phyloP scores from a whole-genome alignment of 2,888 invertebrate genomes.

The Drepanosiphum platanoidis region DNA sequence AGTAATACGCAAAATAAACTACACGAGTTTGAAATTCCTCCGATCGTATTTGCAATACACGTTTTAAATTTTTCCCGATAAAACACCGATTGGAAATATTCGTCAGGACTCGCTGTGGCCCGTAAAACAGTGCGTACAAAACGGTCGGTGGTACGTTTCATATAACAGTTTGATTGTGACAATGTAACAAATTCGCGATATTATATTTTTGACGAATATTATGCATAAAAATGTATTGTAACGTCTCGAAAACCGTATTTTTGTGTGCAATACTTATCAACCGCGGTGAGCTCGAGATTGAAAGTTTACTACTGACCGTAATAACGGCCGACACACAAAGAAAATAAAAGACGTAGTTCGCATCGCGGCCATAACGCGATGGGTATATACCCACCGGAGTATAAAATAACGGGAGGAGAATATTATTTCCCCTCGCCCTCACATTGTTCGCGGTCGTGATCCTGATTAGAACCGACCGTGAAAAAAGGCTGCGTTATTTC shows the following conservation, averaged over 20 bases:
- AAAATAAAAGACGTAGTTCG: constrained; percentile 36
- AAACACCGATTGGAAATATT: too few species aligned
- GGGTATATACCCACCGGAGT: not conserved
- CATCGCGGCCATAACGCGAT: not conserved
- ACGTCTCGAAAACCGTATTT: not conserved
- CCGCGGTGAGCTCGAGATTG: not conserved
- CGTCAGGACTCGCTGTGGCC: too few species aligned
- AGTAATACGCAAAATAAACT: too few species aligned
- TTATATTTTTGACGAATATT: not conserved
- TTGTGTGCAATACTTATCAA: not conserved
- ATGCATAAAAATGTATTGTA: not conserved
- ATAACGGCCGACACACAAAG: constrained; percentile 33
- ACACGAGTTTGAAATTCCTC: too few species aligned
- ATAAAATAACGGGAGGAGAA: not conserved
- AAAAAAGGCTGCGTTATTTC: not conserved
- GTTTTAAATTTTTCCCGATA: too few species aligned
- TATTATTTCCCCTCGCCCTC: not conserved
- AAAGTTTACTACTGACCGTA: constrained; percentile 31
- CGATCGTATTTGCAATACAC: too few species aligned
- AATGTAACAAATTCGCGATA: not conserved
- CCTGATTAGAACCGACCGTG: not conserved
- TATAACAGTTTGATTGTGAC: not conserved
- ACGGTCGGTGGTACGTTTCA: too few species aligned
- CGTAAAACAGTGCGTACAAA: too few species aligned
- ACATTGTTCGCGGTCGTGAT: not conserved